Base-by-base conservation (phyloP, 2,888 invertebrate genomes). In the Dasysyrphus albostriatus region DNA sequence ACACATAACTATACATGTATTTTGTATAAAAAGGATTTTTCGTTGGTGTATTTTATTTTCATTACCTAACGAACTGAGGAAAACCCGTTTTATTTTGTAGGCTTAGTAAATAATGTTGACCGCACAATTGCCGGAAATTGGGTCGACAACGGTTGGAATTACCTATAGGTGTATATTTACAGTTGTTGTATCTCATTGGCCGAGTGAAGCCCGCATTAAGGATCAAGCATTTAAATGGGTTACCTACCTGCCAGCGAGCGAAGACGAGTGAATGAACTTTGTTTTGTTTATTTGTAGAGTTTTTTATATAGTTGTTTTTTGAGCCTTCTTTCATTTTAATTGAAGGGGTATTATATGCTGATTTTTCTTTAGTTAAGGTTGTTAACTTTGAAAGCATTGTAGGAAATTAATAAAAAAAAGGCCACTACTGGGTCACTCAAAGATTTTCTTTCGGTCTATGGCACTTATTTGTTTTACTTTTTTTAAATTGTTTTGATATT, bases 61-160 rank as follows among this genome's bases (percentile, higher is more conserved):
- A 54, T 42, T 54, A 39, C 69, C 54, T 69, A 69, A 69, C 69
- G 54, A 69, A 69, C 51, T 51, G 39, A 63, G 37, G 42, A 54
- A 56, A 82, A 59, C 51, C 42, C 59, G 49, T 74, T 74, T 74
- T 74, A 80, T 59, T 47, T 37, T 63, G 59, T 44, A 77, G 77
- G 73, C 54, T 61, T 70, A 70, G 67, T 82, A 73, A 78, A 74
- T 81, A 85, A 63, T 75, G 74, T 87, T 87, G 85, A 87, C 85
- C 85, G 85, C 70, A 78, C 63, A 74, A 83, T 87, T 87, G 78
- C 19, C 82, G 19, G 78, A 72, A 87, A 87, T 78, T 87, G 78
- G 82, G 85, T 87, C 82, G 82, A 56, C 69, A 47, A 58, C 42
- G 7, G 39, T 54, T 54, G 29, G 32, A 54, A 65, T 76, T 73